These are phyloP conservation scores for Lutjanus campechanus DNA, from an alignment of 2,797 vertebrate genomes.

Conservation along the genomic window DNA sequence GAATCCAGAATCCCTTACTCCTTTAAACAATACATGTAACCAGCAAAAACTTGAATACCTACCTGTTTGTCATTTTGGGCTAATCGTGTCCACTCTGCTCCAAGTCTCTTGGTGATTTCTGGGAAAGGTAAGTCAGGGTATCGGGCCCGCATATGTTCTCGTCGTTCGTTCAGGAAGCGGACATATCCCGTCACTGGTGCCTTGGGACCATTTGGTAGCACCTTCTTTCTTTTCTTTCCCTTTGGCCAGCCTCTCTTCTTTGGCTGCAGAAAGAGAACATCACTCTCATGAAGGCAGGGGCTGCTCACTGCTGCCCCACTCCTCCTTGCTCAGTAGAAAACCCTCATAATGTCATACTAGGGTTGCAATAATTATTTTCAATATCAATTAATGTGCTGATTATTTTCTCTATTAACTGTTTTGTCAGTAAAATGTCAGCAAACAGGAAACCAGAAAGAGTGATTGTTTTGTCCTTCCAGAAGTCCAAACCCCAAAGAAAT, in stretches of 20 bases:
- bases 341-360: background rate
- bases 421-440: background rate
- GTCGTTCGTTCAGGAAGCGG: constrained; percentile 95
- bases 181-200: constrained; percentile 97
- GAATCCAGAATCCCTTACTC: no score
- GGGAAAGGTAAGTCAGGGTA: constrained; percentile 96
- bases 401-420: background rate
- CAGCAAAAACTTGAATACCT: constrained; percentile 1
- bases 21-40: background rate
- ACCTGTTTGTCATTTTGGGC: constrained; percentile 94
- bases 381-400: background rate
- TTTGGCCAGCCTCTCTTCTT: constrained; percentile 99
- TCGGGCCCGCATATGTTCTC: constrained; percentile 93
- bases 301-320: background rate
- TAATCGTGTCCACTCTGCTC: constrained; percentile 96
- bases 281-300: constrained; percentile 25
- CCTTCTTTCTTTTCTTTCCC: constrained; percentile 98
- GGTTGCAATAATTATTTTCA: background rate
- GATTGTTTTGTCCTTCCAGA: background rate
- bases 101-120: constrained; percentile 97
- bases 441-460: background rate
- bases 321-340: background rate
- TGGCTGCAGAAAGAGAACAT: constrained; percentile 81
- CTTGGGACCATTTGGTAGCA: constrained; percentile 97
- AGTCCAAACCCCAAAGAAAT: background rate